Percentiles rank a stretch among this genome's conserved stretches.
Conservation (phyloP, 2,888 invertebrate genomes). For the Dicycla oo region DNA sequence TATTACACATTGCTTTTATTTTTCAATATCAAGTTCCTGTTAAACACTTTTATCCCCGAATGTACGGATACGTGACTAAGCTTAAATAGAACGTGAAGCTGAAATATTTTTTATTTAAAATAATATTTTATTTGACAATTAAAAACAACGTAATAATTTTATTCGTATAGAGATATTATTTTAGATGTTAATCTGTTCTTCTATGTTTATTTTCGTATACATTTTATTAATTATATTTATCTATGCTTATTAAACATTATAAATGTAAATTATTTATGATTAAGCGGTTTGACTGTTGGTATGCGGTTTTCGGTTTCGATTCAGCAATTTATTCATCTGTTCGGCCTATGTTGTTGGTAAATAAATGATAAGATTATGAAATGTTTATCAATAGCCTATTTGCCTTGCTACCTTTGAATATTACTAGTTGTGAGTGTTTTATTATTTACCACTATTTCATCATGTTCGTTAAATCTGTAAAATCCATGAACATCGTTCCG, state of each 20-base stretch:
- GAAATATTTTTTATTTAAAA: constrained; percentile 83
- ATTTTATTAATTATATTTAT: constrained; percentile 69
- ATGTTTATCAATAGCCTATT: constrained; percentile 14
- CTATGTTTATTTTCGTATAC: constrained; percentile 70
- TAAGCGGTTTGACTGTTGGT: constrained; percentile 37
- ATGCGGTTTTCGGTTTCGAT: constrained; percentile 50
- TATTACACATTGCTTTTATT: no score
- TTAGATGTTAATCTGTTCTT: constrained; percentile 79
- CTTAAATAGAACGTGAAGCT: constrained; percentile 79
- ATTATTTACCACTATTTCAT: not conserved
- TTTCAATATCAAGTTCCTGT: constrained; percentile 16
- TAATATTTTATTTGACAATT: constrained; percentile 86
- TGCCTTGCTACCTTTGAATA: not conserved
- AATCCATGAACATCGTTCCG: not conserved
- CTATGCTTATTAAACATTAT: constrained; percentile 46
- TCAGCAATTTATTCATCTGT: constrained; percentile 40
- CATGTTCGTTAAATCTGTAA: not conserved
- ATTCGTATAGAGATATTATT: constrained; percentile 88
- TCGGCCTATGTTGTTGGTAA: constrained; percentile 30
- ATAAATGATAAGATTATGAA: constrained; percentile 45
- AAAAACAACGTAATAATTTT: constrained; percentile 86
- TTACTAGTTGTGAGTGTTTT: not conserved
- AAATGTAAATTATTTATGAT: constrained; percentile 50
- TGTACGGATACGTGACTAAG: constrained; percentile 84
- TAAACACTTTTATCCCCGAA: constrained; percentile 69